These are phyloP conservation scores for Caiman crocodilus DNA, from an alignment of 2,797 vertebrate genomes.

Conservation along the genomic window DNA sequence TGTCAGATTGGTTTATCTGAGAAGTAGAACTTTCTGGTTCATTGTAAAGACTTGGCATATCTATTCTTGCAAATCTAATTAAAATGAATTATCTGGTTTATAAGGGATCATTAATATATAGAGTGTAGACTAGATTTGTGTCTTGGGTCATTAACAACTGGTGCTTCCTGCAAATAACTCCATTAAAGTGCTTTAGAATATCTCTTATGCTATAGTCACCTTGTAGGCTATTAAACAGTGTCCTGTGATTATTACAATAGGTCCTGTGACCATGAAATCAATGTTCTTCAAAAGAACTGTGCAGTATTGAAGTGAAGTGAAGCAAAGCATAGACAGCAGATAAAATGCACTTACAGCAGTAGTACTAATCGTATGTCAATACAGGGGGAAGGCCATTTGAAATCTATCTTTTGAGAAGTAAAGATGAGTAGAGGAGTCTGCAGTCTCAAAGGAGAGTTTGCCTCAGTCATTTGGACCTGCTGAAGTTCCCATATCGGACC, in stretches of 20 bases:
- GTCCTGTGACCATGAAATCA: neutral
- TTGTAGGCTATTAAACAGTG: neutral
- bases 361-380: neutral
- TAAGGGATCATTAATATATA: neutral
- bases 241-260: neutral
- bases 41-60: constrained; percentile 3
- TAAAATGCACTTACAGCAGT: neutral
- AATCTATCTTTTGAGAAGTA: fast-evolving
- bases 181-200: neutral
- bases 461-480: neutral
- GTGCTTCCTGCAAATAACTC: neutral
- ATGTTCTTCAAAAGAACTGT: neutral
- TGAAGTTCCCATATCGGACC: neutral
- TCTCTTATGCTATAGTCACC: constrained; percentile 2
- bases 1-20: neutral
- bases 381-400: neutral
- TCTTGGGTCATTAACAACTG: neutral
- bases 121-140: neutral
- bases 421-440: neutral
- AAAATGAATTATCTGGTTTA: constrained; percentile 21
- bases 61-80: neutral
- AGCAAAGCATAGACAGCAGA: neutral
- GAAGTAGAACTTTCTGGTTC: neutral
- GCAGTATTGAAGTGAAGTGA: neutral
- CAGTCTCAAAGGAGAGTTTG: neutral